Base-by-base conservation (phyloP, 92 coral and sea anemone species). In the Siderastrea radians region DNA sequence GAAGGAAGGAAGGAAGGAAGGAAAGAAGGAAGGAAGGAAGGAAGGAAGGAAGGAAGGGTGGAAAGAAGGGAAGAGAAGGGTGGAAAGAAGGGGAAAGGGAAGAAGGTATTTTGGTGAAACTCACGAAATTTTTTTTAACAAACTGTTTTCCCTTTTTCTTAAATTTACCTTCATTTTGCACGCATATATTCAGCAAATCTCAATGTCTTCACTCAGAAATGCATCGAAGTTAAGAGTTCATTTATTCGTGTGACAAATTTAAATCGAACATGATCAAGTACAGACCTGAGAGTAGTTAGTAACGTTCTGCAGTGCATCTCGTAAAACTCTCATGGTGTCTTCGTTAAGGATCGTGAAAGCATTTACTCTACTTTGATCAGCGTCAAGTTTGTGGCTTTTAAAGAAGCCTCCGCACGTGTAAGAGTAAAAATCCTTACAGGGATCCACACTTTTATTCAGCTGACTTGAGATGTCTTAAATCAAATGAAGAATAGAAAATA, bases 341-440 rank as follows among this genome's bases (percentile, higher is more conserved):
- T 75, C 74, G 2, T 16, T 16, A 4, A 87, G 64, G 78, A 71
- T 81, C 4, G 88, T 47, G 45, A 91, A 82, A 11, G 85, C 91
- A 5, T 49, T 64, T 6, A 51, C 47, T 61, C 9, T 49, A 8
- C 93, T 84, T 73, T 74, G 66, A 53, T 87, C 79, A 7, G 16
- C 76, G 2, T 47, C 55, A 4, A 91, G 87, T 7, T 91, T 81
- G 50, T 93, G 78, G 7, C 59, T 76, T 55, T 80, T 77, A 12
- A 87, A n/a, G 65, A 90, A 93, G 2, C 96, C 96, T 65, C 92
- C 94, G 69, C 96, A 93, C 1, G 96, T 80, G 58, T 87, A 93
- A 2, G 87, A 46, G 74, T 84, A 91, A 52, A 93, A 93, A 65
- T 93, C 94, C 5, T 93, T 72, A 67, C 96, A 93, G 0, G 96